Evolutionary conservation across 2,888 invertebrate genomes (phyloP).

Genomic region (Hybos culiciformis): DNA sequence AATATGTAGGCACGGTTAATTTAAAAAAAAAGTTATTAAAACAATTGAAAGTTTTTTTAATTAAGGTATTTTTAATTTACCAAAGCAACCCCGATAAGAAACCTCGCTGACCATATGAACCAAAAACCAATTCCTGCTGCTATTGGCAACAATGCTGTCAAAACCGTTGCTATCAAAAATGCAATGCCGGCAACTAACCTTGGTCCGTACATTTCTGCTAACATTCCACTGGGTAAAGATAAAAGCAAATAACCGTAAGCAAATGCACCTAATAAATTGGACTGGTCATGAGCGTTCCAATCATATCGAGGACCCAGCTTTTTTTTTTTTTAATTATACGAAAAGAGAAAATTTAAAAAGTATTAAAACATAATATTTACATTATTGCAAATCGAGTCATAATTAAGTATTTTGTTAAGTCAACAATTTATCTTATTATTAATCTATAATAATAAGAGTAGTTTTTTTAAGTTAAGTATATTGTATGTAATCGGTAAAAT

Average conservation of each 20-base stretch:
- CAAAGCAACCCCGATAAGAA: slow-evolving; percentile 47
- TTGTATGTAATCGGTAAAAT: background rate
- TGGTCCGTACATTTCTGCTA: slow-evolving; percentile 52
- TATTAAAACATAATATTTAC: background rate
- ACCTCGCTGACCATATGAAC: slow-evolving; percentile 42
- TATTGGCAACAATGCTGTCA: slow-evolving; percentile 47
- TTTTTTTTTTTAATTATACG: slow-evolving; percentile 13
- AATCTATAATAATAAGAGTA: background rate
- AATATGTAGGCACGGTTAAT: background rate
- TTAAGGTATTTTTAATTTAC: slow-evolving; percentile 37
- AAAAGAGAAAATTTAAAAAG: background rate
- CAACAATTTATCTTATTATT: background rate
- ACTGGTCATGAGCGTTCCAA: slow-evolving; percentile 50
- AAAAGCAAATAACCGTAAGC: slow-evolving; percentile 57
- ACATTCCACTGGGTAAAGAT: slow-evolving; percentile 45
- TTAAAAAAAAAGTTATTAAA: background rate
- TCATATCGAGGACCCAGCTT: slow-evolving; percentile 39
- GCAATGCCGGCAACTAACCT: slow-evolving; percentile 44
- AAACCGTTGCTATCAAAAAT: slow-evolving; percentile 37
- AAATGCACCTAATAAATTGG: slow-evolving; percentile 49
- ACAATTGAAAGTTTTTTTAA: background rate
- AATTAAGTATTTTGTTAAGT: too few relatives aligned
- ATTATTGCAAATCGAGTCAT: too few relatives aligned
- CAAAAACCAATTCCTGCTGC: slow-evolving; percentile 44
- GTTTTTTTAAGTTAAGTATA: background rate